These are phyloP conservation scores for Cartodere bifasciata DNA, from an alignment of 2,888 invertebrate species.

Conservation along the genomic window DNA sequence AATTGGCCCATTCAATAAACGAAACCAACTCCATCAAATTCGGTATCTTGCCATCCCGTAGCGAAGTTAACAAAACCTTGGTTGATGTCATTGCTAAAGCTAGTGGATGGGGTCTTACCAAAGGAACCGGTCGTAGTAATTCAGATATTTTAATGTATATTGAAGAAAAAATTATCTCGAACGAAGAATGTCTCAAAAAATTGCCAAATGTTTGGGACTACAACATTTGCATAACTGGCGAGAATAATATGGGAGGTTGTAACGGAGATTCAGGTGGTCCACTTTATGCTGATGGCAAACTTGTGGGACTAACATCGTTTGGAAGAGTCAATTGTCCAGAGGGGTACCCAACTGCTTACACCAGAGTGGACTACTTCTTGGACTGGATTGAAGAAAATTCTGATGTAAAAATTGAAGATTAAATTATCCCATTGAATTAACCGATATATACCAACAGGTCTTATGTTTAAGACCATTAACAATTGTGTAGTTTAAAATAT, in stretches of 20 bases:
- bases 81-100: slow-evolving; percentile 9
- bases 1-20: slow-evolving; percentile 14
- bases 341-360: slow-evolving; percentile 19
- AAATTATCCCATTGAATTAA: too few species aligned
- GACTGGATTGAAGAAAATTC: slow-evolving; percentile 21
- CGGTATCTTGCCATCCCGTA: slow-evolving; percentile 16
- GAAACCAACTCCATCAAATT: slow-evolving; percentile 16
- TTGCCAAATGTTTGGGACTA: slow-evolving; percentile 4
- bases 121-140: background rate
- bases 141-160: slow-evolving; percentile 3
- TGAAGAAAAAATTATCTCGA: slow-evolving; percentile 15
- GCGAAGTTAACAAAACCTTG: slow-evolving; percentile 13
- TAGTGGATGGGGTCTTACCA: slow-evolving; percentile 21
- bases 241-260: slow-evolving; percentile 20
- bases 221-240: slow-evolving; percentile 21
- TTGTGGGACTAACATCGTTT: slow-evolving; percentile 20
- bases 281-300: slow-evolving; percentile 14
- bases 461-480: too few species aligned
- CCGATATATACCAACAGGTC: too few species aligned
- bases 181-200: slow-evolving; percentile 3
- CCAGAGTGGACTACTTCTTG: slow-evolving; percentile 16
- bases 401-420: slow-evolving; percentile 18
- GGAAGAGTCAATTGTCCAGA: slow-evolving; percentile 18
- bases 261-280: slow-evolving; percentile 23
- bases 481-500: too few species aligned